A percentile compares a stretch with the other conserved stretches of the same genome.
These are phyloP conservation scores for Morpho deidamia DNA, from an alignment of 2,888 invertebrate genomes.

Conservation along the genomic window DNA sequence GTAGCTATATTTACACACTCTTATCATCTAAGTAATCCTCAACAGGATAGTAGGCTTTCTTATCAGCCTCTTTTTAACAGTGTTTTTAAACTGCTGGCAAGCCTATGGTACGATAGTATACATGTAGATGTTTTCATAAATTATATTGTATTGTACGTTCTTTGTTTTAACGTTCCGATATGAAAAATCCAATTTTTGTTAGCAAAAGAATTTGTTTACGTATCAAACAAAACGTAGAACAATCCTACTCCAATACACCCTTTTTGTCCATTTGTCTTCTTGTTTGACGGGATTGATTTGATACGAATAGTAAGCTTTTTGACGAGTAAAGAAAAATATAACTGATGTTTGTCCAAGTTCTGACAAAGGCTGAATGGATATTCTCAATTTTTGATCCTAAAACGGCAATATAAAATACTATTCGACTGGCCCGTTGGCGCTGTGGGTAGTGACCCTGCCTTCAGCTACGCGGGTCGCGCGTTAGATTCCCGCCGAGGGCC, in stretches of 20 bases:
- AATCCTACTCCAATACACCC: conserved; percentile 45
- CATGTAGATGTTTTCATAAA: too few relatives aligned
- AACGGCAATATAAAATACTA: neutral
- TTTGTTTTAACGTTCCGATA: neutral
- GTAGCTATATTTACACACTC: too few relatives aligned
- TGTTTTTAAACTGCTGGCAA: too few relatives aligned
- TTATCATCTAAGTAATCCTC: too few relatives aligned
- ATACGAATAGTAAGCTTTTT: conserved; percentile 57
- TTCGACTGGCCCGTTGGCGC: too few relatives aligned
- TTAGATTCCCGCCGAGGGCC: too few relatives aligned
- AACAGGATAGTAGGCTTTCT: too few relatives aligned
- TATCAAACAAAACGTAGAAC: conserved; percentile 29
- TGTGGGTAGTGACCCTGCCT: too few relatives aligned
- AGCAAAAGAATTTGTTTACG: conserved; percentile 28
- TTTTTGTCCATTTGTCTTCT: conserved; percentile 49
- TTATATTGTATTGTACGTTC: neutral
- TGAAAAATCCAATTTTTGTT: conserved; percentile 10
- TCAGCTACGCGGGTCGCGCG: too few relatives aligned
- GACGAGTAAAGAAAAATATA: conserved; percentile 66
- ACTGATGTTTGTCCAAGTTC: conserved; percentile 44
- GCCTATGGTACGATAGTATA: too few relatives aligned
- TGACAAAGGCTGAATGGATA: conserved; percentile 9
- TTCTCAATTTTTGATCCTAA: neutral
- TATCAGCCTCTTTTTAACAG: too few relatives aligned
- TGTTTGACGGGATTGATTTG: conserved; percentile 58